Conservation (phyloP, 2,888 invertebrate species). For the Gasteruption jaculator region DNA sequence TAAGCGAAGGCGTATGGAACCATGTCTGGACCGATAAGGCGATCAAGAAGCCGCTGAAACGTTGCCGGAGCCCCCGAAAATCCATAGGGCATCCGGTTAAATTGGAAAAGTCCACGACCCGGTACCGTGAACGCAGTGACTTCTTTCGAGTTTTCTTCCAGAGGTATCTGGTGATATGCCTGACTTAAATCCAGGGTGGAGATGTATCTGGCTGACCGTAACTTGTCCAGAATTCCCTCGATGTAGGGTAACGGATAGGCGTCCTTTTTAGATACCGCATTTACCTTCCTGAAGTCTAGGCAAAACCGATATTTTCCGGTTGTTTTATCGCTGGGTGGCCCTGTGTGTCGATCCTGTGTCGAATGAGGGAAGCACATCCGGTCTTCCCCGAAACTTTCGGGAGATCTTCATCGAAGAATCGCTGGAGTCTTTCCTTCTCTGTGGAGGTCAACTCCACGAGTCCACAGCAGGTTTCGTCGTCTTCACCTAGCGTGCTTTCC, state of each 20-base stretch:
- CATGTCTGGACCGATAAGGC: constrained; percentile 22
- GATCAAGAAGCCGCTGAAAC: constrained; percentile 28
- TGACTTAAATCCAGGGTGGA: constrained; percentile 33
- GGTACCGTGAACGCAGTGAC: constrained; percentile 36
- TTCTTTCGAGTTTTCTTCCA: constrained; percentile 19
- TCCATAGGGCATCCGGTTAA: constrained; percentile 33
- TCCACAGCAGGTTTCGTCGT: too few relatives aligned
- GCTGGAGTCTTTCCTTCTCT: too few relatives aligned
- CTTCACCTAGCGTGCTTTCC: too few relatives aligned
- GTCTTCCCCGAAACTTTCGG: too few relatives aligned
- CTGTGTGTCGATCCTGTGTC: too few relatives aligned
- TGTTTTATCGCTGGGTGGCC: too few relatives aligned
- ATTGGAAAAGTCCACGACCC: constrained; percentile 31
- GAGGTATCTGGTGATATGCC: constrained; percentile 34
- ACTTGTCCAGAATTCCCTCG: constrained; percentile 30
- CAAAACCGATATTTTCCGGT: too few relatives aligned
- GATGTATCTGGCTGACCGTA: constrained; percentile 33
- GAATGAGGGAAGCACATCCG: too few relatives aligned
- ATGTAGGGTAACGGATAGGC: constrained; percentile 36
- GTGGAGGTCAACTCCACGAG: too few relatives aligned
- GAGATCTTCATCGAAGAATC: too few relatives aligned
- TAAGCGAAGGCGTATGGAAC: constrained; percentile 14
- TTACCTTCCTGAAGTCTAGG: too few relatives aligned
- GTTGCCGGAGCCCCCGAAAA: constrained; percentile 32
- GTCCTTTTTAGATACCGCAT: constrained; percentile 32